A percentile compares a stretch with the other conserved stretches of the same genome.
Evolutionary conservation across 2,888 invertebrate species (phyloP).

Genomic region (Globia sparganii): DNA sequence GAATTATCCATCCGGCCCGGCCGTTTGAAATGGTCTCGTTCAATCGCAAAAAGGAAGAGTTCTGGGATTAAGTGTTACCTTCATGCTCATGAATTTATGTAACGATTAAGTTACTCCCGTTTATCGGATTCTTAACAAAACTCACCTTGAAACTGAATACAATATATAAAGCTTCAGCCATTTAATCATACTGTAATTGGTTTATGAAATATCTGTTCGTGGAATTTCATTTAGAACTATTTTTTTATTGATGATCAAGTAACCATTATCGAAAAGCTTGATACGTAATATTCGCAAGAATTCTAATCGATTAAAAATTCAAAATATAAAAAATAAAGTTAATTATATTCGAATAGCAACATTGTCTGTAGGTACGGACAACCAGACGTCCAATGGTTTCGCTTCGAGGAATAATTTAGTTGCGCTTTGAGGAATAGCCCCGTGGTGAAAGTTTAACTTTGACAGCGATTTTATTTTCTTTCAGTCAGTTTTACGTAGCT

Average conservation of each 20-base stretch:
- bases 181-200: slow-evolving; percentile 7
- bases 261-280: background rate
- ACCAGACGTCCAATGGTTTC: background rate
- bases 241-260: slow-evolving; percentile 7
- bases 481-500: too few species aligned
- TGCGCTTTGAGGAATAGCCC: too few species aligned
- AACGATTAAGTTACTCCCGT: background rate
- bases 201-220: slow-evolving; percentile 3
- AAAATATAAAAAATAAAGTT: background rate
- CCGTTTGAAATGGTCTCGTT: too few species aligned
- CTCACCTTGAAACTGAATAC: background rate
- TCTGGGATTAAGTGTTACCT: background rate
- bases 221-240: slow-evolving; percentile 1
- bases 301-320: background rate
- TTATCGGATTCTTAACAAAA: too few species aligned
- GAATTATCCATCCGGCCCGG: too few species aligned
- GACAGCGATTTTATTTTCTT: background rate
- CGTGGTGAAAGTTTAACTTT: background rate
- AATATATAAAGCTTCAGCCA: background rate
- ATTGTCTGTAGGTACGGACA: background rate
- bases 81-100: background rate
- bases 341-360: too few species aligned
- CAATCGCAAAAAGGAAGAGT: background rate
- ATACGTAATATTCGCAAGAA: background rate
- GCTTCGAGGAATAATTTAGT: too few species aligned